Conservation (phyloP, 2,797 vertebrate genomes). For the Poecilia picta region DNA sequence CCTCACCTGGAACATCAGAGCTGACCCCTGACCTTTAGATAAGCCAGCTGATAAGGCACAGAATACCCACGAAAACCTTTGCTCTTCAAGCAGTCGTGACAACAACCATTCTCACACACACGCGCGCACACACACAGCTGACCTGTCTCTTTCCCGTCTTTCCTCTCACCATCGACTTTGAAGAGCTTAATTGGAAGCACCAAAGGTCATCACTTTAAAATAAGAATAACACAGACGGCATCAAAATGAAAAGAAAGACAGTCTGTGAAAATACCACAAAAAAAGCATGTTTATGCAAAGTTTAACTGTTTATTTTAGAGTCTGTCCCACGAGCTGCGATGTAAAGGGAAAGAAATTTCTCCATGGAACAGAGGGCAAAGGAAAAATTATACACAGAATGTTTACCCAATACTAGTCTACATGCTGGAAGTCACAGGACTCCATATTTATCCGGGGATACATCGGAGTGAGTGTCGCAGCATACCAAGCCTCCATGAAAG, state of each 20-base stretch:
- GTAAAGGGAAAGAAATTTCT: constrained; percentile 27
- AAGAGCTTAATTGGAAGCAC: constrained; percentile 10
- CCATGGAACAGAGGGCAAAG: constrained; percentile 13
- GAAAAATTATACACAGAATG: constrained; percentile 6
- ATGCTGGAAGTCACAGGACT: constrained; percentile 8
- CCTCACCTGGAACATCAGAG: constrained; percentile 34
- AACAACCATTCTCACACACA: not conserved
- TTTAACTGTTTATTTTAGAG: constrained; percentile 37
- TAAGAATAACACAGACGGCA: constrained; percentile 9
- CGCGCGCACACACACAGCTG: not conserved
- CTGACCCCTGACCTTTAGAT: constrained; percentile 41
- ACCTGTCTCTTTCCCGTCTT: not conserved
- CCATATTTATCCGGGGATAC: not conserved
- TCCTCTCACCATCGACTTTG: not conserved
- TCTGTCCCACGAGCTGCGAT: constrained; percentile 28
- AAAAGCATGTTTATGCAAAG: constrained; percentile 39
- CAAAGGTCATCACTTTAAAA: constrained; percentile 13
- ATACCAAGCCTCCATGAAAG: not conserved
- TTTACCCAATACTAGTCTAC: not conserved
- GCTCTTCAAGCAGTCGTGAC: not conserved
- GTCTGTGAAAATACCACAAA: constrained; percentile 21
- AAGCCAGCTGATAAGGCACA: constrained; percentile 46
- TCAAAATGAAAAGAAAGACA: constrained; percentile 31
- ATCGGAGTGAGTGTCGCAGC: not conserved
- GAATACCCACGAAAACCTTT: constrained; percentile 2